Evolutionary conservation across 2,113 vertebrate species (phyloP), one percentile per base, ranked within the genome.

Genomic region (Calidris pugnax): DNA sequence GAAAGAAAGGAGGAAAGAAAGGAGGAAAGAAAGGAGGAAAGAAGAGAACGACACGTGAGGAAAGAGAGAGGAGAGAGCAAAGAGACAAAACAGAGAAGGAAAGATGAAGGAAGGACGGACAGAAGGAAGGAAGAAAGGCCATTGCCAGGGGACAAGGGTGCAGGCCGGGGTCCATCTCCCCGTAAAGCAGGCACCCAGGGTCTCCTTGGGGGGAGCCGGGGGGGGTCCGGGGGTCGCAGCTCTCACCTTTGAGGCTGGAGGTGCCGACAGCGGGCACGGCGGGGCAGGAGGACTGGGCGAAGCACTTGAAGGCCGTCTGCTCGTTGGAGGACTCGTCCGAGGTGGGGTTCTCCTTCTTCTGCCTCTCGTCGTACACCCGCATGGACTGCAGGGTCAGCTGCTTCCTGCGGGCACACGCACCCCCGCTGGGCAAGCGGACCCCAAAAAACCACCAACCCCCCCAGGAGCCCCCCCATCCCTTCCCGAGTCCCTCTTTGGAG

Each of bases 371-470:
- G 18, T 99, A 99, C 17, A 99, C 99, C 35, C 99, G 97, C 98
- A 99, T 99, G 90, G 99, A 99, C 77, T 99, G 99, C 85, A 99
- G 98, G 32, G 99, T 99, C 98, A 99, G 98, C 97, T 99, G 99
- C 93, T 99, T 99, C 97, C 99, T 99, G 96, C 26, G 72, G 84
- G 72, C 81, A 87, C 90, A 95, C 1, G 64, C 85, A 45, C 35
- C 72, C 62, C 72, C 62, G 84, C 88, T 95, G 84, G 92, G 59
- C 14, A 5, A 91, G 73, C 0, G 14, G 41, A 28, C 28, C 79
- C 62, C 53, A 0, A 51, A 2, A n/a, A 27, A 71, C 67, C 63
- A 8, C 4, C n/a, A n/a, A n/a, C n/a, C n/a, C 16, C 27, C 47
- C 30, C 28, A 9, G 39, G 30, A 4, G 3, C 41, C 15, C 35